Evolutionary conservation across 2,888 invertebrate genomes (phyloP), one percentile per base, ranked within the genome.

Genomic region (Frankliniella intonsa): DNA sequence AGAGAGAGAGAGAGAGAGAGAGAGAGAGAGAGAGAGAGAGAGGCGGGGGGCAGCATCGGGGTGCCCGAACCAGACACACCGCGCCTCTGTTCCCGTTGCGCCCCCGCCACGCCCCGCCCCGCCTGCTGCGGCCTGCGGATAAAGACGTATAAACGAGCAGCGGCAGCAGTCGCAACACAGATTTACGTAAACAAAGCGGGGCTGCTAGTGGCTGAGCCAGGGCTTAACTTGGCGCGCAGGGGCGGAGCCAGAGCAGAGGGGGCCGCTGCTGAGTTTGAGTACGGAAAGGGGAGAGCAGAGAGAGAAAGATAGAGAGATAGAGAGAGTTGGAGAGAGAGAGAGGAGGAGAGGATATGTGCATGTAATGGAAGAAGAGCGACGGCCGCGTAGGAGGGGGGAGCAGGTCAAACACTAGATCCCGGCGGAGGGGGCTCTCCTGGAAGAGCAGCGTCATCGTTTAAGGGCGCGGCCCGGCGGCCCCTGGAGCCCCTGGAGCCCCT

Each of bases 111-210:
- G 55, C 55, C 55, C 2, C 19, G 55, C 55, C 10, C 14, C 14
- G 62, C 62, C 55, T 62, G 62, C 38, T 62, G 62, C 62, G 14
- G 62, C 19, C 62, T n/a, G 62, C 62, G 62, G 62, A 62, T 62
- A 62, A 62, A 11, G 8, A 17, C 62, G 62, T 11, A 11, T 17
- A 62, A 14, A 62, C 62, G 62, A 8, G 55, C 14, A 14, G 62
- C 14, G 7, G 14, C 14, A 62, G 62, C 62, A 62, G 62, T 62
- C 62, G 62, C 62, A 11, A 22, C 69, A 22, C 22, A 7, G 69
- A 69, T 22, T 69, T 69, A 69, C 69, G 69, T 69, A 69, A 69
- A 69, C 69, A 69, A 69, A 69, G 69, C 69, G 69, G 9, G 69
- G 69, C 69, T 38, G 69, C 22, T n/a, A 69, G 22, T 69, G 22